Conservation (phyloP, 2,113 vertebrate genomes). For the Arvicanthis niloticus region DNA sequence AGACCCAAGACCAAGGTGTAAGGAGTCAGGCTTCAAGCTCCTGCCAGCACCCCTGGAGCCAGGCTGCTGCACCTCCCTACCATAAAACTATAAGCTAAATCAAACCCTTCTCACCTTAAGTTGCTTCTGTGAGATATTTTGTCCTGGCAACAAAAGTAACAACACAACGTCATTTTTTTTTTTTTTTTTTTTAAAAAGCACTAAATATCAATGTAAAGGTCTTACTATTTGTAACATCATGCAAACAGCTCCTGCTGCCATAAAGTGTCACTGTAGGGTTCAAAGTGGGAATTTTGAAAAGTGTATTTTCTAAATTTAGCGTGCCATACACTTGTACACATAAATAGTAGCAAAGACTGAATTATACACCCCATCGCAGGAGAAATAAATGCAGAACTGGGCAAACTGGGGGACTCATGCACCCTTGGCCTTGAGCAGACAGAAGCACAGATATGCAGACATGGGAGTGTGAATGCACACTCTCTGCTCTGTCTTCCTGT, state of each 20-base stretch:
- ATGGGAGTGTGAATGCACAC: not conserved
- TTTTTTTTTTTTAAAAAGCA: not conserved
- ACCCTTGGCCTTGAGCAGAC: not conserved
- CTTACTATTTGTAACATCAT: not conserved
- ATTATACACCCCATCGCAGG: not conserved
- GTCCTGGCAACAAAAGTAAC: not conserved
- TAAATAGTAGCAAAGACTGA: not conserved
- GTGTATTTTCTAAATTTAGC: not conserved
- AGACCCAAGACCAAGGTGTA: not conserved
- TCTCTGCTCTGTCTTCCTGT: not conserved
- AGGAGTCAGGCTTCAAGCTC: not conserved
- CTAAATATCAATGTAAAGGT: not conserved
- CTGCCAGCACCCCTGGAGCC: too few species aligned
- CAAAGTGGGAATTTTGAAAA: conserved; percentile 24
- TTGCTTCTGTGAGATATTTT: not conserved
- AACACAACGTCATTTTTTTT: not conserved
- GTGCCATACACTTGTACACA: not conserved
- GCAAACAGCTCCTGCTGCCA: not conserved
- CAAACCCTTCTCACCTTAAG: not conserved
- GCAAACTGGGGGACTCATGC: not conserved
- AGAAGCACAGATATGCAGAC: not conserved
- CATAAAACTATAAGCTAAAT: not conserved
- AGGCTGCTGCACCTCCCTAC: not conserved
- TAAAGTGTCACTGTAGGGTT: not conserved
- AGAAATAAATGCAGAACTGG: not conserved